Percentiles rank a stretch among this genome's conserved stretches.
Conservation (phyloP, 1,140 invertebrate species). For the Panulirus ornatus region DNA sequence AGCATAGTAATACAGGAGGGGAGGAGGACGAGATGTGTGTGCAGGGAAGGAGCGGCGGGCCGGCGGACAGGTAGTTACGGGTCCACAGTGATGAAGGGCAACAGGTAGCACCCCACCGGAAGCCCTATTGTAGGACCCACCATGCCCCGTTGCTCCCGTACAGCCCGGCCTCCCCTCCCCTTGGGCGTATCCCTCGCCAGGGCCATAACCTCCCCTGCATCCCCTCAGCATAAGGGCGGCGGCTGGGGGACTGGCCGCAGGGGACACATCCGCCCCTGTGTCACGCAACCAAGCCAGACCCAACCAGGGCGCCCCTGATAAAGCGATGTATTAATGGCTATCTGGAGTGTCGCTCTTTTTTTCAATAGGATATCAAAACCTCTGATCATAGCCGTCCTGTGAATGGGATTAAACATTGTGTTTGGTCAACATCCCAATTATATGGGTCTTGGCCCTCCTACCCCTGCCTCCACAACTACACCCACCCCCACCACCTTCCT, state of each 20-base stretch:
- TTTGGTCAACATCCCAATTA: conserved; percentile 58
- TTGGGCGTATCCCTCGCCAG: conserved; percentile 83
- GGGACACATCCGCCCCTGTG: conserved; percentile 12
- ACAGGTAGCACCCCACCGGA: conserved; percentile 68
- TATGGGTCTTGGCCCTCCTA: not conserved
- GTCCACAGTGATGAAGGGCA: conserved; percentile 63
- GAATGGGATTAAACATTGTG: conserved; percentile 49
- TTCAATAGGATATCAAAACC: conserved; percentile 63
- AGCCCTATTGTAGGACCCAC: conserved; percentile 74
- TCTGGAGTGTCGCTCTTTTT: conserved; percentile 64
- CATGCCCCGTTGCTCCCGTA: conserved; percentile 79
- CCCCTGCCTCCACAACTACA: not conserved
- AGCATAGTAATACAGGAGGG: too few relatives aligned
- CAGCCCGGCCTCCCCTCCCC: conserved; percentile 79
- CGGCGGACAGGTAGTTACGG: conserved; percentile 28
- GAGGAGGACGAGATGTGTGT: not conserved
- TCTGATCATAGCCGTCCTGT: conserved; percentile 57
- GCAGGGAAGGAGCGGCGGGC: not conserved
- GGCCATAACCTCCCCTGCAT: conserved; percentile 72
- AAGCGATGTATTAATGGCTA: conserved; percentile 64
- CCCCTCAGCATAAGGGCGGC: conserved; percentile 4
- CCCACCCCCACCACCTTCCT: not conserved
- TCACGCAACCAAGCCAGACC: not conserved
- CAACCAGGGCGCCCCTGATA: conserved; percentile 30
- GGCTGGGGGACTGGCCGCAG: not conserved